phyloP scores from a whole-genome alignment of 2,888 invertebrate genomes.

The Rhagonycha fulva region DNA sequence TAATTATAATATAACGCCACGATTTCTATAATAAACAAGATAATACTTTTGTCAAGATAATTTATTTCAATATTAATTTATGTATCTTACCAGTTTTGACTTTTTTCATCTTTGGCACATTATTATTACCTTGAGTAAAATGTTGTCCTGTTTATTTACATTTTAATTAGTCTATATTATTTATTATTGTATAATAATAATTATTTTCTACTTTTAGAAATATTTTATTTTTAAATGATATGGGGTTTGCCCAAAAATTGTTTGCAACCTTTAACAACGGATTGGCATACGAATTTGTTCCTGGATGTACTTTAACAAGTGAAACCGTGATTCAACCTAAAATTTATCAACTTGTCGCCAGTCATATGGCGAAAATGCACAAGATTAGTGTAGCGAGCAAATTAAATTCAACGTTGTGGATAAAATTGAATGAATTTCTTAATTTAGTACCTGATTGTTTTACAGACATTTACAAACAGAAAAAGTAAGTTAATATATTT shows the following conservation, averaged over 20 bases:
- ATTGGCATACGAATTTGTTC: slow-evolving; percentile 84
- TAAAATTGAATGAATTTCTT: slow-evolving; percentile 74
- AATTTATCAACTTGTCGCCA: slow-evolving; percentile 77
- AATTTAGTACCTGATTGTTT: slow-evolving; percentile 74
- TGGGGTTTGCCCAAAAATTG: slow-evolving; percentile 81
- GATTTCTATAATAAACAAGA: no score
- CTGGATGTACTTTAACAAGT: slow-evolving; percentile 76
- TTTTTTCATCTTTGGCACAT: no score
- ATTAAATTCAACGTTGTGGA: slow-evolving; percentile 70
- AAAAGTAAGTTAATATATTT: slow-evolving; percentile 61
- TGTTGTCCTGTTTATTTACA: no score
- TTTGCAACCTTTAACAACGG: slow-evolving; percentile 95
- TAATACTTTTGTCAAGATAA: no score
- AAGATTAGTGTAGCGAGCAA: slow-evolving; percentile 57
- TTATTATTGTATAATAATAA: neutral
- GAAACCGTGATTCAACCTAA: slow-evolving; percentile 66
- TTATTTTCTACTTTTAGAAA: slow-evolving; percentile 48
- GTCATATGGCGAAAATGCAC: slow-evolving; percentile 84
- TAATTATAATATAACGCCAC: no score
- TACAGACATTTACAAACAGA: slow-evolving; percentile 68
- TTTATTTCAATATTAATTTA: no score
- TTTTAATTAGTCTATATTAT: neutral
- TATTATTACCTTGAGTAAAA: no score
- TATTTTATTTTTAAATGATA: slow-evolving; percentile 66
- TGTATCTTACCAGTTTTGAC: no score